Evolutionary conservation across 2,888 invertebrate species (phyloP).

Genomic region (Heliconius erato): DNA sequence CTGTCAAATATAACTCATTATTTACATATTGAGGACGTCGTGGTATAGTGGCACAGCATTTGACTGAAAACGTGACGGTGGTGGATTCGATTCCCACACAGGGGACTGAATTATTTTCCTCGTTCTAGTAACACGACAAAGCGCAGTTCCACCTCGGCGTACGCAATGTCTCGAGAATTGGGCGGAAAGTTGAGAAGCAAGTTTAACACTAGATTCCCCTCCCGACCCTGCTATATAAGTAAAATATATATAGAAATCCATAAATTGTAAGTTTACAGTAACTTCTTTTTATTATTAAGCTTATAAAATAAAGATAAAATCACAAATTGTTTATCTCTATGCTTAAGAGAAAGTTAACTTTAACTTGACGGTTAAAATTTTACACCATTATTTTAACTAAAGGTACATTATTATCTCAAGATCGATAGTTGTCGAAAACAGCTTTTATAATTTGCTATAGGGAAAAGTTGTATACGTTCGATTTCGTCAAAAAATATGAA

Average conservation of each 20-base stretch:
- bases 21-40: neutral
- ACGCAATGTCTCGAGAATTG: neutral
- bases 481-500: neutral
- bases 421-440: neutral
- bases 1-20: no score
- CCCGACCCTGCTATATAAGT: neutral
- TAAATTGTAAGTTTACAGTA: neutral
- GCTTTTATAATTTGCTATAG: neutral
- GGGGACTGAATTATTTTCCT: neutral
- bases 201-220: neutral
- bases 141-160: neutral
- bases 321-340: neutral
- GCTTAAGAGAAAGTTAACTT: slow-evolving; percentile 1
- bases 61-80: neutral
- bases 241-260: neutral
- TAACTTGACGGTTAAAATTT: neutral
- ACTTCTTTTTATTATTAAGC: neutral
- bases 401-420: slow-evolving; percentile 8
- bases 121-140: neutral
- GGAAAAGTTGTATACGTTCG: neutral
- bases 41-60: neutral
- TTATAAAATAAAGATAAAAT: neutral
- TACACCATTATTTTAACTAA: neutral
- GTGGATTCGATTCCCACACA: neutral
- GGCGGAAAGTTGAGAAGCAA: neutral